These are phyloP conservation scores for Zaprionus obscuricornis DNA, from an alignment of 2,888 invertebrate species.

Conservation along the genomic window DNA sequence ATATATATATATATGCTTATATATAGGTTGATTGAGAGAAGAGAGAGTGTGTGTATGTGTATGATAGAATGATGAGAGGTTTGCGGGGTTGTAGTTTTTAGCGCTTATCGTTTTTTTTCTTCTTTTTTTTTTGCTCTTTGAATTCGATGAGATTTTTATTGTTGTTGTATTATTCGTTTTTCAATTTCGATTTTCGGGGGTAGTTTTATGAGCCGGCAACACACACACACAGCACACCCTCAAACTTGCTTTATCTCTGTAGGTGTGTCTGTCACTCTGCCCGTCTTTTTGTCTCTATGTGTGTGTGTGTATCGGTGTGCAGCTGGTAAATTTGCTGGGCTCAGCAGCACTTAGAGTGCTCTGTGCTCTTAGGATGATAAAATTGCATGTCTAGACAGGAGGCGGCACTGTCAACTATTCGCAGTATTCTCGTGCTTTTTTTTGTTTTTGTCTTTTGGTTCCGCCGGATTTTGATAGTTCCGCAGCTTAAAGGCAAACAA, in stretches of 20 bases:
- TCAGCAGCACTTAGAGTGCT: slow-evolving; percentile 40
- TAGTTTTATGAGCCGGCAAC: slow-evolving; percentile 53
- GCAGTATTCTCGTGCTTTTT: slow-evolving; percentile 36
- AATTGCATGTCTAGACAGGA: slow-evolving; percentile 67
- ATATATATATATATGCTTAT: no score
- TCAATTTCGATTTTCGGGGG: slow-evolving; percentile 60
- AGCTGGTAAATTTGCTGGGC: slow-evolving; percentile 52
- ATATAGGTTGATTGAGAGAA: no score
- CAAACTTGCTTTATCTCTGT: slow-evolving; percentile 47
- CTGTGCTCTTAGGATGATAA: slow-evolving; percentile 32
- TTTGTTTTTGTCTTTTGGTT: slow-evolving; percentile 7
- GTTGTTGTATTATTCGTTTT: slow-evolving; percentile 46
- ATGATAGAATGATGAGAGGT: no score
- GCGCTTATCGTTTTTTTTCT: slow-evolving; percentile 22
- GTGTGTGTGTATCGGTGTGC: slow-evolving; percentile 29
- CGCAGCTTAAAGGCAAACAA: neutral
- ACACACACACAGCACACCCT: slow-evolving; percentile 55
- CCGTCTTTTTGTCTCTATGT: slow-evolving; percentile 24
- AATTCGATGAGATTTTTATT: slow-evolving; percentile 43
- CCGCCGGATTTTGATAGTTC: slow-evolving; percentile 40
- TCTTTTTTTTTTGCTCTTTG: slow-evolving; percentile 24
- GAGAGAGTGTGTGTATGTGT: neutral
- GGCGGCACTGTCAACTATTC: slow-evolving; percentile 41
- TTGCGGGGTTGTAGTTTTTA: slow-evolving; percentile 28
- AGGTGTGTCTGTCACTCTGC: slow-evolving; percentile 18